Base-by-base conservation (phyloP, 1,140 invertebrate species). In the Drosophila murphyi region DNA sequence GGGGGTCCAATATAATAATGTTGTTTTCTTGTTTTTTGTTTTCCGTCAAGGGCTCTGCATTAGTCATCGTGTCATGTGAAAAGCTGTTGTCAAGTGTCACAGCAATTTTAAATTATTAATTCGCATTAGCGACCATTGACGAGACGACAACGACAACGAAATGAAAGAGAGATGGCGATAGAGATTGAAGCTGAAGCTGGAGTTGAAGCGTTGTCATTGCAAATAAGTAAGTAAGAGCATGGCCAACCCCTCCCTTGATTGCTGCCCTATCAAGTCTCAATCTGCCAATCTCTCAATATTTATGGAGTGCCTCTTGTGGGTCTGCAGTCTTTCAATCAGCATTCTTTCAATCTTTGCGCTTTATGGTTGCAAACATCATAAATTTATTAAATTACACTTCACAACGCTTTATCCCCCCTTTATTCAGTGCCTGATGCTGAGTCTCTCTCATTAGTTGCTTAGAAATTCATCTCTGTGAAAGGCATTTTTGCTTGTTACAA, bases 311-410 rank as follows among this genome's bases (percentile, higher is more conserved):
- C 55, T 31, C 43, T 31, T n/a, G 37, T 12, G 39, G 20, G 28
- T 41, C 31, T 51, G 10, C 35, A 48, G 6, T 67, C 56, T 31
- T 43, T 43, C 20, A 20, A 20, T 20, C 20, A 20, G 67, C 29
- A 59, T 64, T 60, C 51, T 64, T 59, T 80, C 59, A 72, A 85
- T 80, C 74, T 85, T 41, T 64, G 50, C 62, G 20, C 59, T 59
- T 56, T 62, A 72, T 67, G 76, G 59, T 71, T 80, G 79, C 73
- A 87, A 86, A 71, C 72, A 76, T 87, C 60, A 79, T 76, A 82
- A 82, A 74, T 87, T 82, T 71, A 87, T 86, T 87, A 82, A 82
- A 86, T 86, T 87, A 87, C 65, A 71, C 82, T 82, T 87, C 76
- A 82, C 75, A 65, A 71, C 65, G 56, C 37, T 20, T 50, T 50